Base-by-base conservation (phyloP, 2,888 invertebrate genomes). In the Cosmopolites sordidus region DNA sequence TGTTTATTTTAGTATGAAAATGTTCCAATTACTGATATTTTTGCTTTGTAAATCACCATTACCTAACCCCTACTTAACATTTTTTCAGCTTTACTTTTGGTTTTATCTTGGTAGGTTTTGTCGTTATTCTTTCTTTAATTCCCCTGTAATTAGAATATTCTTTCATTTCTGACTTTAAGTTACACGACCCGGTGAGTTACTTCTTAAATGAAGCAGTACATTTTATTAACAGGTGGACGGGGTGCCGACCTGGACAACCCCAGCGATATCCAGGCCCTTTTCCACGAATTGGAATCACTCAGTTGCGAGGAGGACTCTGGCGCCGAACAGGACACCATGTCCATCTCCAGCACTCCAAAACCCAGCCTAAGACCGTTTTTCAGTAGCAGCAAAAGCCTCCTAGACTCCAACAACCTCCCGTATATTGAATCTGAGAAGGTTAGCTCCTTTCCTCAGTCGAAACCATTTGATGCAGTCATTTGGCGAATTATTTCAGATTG, bases 301-400 rank as follows among this genome's bases (percentile, higher is more conserved):
- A 93, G 93, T 64, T 86, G 86, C 68, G 86, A 86, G 62, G 86
- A 86, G 66, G 86, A 86, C 66, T 98, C 98, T 73, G 95, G 94
- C 9, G 95, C 92, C 0, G 95, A 92, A 5, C 95, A 95, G 69
- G 97, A 97, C 75, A 95, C 93, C 46, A 88, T 97, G 80, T 95
- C 94, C 70, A 92, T 97, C 68, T 91, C 92, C 59, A 97, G 96
- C 62, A 96, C 96, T 41, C 97, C 97, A 14, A 97, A 97, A 73
- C 97, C 97, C 41, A 93, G 93, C 62, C 78, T 98, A 60, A 79
- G 94, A 69, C 96, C 96, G 2, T 96, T 96, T 77, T 96, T 96
- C 78, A 92, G 93, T 69, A 92, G 92, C 73, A 91, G 91, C 62
- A 79, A 89, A 60, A 90, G 89, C 62, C 83, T 92, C 63, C 68